A percentile compares a stretch with the other conserved stretches of the same genome.
phyloP scores from a whole-genome alignment of 2,113 vertebrate species.

The Mobula birostris region DNA sequence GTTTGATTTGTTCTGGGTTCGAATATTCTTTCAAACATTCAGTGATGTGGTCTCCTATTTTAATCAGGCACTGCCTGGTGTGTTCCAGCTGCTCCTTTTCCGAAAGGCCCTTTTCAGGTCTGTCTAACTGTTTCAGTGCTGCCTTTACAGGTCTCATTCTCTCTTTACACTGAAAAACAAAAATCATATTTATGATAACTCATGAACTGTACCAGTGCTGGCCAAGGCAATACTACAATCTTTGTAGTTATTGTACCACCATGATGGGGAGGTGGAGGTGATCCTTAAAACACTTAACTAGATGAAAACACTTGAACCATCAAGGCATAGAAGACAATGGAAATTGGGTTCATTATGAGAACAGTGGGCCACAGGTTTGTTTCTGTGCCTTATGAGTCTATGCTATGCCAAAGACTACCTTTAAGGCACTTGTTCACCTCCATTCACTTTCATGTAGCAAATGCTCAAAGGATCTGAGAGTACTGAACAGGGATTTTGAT shows the following conservation, averaged over 20 bases:
- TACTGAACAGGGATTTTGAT: background rate
- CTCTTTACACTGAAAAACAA: conserved; percentile 82
- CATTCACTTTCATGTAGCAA: background rate
- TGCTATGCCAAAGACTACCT: background rate
- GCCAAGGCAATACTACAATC: background rate
- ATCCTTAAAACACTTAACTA: no score
- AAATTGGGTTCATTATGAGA: no score
- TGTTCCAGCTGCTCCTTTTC: conserved; percentile 96
- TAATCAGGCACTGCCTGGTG: conserved; percentile 91
- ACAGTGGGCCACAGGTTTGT: no score
- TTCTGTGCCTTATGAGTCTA: no score
- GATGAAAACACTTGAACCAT: no score
- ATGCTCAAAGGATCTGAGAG: background rate
- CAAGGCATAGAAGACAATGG: no score
- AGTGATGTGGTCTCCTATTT: conserved; percentile 97
- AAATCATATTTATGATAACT: conserved; percentile 33
- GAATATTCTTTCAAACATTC: conserved; percentile 93
- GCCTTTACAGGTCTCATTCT: conserved; percentile 96
- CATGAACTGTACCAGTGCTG: background rate
- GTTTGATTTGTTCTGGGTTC: conserved; percentile 91
- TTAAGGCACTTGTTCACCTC: background rate
- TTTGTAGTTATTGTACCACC: background rate
- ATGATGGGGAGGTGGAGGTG: background rate
- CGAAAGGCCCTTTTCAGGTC: conserved; percentile 94
- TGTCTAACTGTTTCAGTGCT: conserved; percentile 90